Evolutionary conservation across 1,140 invertebrate species (phyloP), one percentile per base, ranked within the genome.

Genomic region (Nixonia krombeini): DNA sequence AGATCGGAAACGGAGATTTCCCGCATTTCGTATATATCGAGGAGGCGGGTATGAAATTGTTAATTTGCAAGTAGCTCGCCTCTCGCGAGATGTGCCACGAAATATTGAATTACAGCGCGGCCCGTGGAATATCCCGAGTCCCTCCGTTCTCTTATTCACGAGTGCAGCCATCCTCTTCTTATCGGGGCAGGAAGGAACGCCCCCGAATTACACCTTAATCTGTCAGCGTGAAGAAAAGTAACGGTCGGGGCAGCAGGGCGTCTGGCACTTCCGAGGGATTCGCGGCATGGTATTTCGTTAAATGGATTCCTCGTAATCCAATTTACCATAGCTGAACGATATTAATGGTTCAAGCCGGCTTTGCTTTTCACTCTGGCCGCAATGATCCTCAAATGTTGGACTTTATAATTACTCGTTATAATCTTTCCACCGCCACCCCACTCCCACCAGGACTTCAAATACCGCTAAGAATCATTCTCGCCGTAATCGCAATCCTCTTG

Each of bases 241-340:
- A 53, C 35, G 57, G 12, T 23, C 12, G 42, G 56, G 51, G 16
- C 51, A 42, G 28, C 35, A 40, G 55, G 35, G 46, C 12, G 58
- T 58, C 55, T 59, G 59, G 55, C 50, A 53, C 67, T 62, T 71
- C 59, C 26, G 28, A 66, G 59, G 69, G 63, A 67, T 59, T 63
- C 69, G 57, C 56, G 69, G 45, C 51, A 50, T 57, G 53, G 57
- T 74, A 67, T 73, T 45, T 57, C 57, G 70, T 72, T 73, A 80
- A 79, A 76, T 71, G 72, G 75, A 75, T 79, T 74, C 58, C 51
- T 56, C 42, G 62, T 82, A 80, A 81, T 81, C 78, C 74, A 82
- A 81, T 81, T 79, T 75, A 49, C 56, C 45, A 63, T 55, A 70
- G 69, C 44, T 69, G 73, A 71, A 52, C 53, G 70, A 75, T 80